Percentiles rank a stretch among this genome's conserved stretches.
Evolutionary conservation across 1,140 invertebrate species (phyloP).

Genomic region (Dreissena polymorpha): DNA sequence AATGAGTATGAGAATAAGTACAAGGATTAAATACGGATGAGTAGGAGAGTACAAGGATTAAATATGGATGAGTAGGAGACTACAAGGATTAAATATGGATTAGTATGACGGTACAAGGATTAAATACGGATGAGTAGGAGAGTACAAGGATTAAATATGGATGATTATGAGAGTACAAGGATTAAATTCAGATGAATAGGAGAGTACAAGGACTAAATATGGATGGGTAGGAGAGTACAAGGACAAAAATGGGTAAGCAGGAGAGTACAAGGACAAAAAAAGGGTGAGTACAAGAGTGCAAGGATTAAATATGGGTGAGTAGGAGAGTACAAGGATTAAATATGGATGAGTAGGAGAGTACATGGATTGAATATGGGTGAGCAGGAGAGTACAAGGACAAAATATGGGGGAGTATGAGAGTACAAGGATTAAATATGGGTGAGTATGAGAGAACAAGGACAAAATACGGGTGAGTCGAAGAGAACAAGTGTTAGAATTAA

Average conservation of each 20-base stretch:
- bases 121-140: slow-evolving; percentile 64
- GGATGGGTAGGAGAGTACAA: slow-evolving; percentile 73
- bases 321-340: no score
- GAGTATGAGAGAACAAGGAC: no score
- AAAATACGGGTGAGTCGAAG: no score
- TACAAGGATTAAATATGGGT: no score
- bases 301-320: no score
- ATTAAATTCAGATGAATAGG: slow-evolving; percentile 66
- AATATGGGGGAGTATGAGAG: no score
- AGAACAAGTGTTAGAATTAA: no score
- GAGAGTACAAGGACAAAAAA: not conserved
- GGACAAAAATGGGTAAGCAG: slow-evolving; percentile 68
- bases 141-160: not conserved
- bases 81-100: not conserved
- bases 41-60: slow-evolving; percentile 71
- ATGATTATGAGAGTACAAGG: slow-evolving; percentile 73
- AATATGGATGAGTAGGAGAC: slow-evolving; percentile 62
- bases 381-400: no score
- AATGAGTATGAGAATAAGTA: slow-evolving; percentile 45
- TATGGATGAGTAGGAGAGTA: no score
- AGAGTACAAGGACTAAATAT: not conserved
- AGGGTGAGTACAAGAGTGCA: not conserved
- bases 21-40: slow-evolving; percentile 70
- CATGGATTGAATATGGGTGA: no score
- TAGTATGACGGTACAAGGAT: slow-evolving; percentile 72